A percentile compares a stretch with the other conserved stretches of the same genome.
Evolutionary conservation across 2,797 vertebrate genomes (phyloP).

Genomic region (Rhinophrynus dorsalis): DNA sequence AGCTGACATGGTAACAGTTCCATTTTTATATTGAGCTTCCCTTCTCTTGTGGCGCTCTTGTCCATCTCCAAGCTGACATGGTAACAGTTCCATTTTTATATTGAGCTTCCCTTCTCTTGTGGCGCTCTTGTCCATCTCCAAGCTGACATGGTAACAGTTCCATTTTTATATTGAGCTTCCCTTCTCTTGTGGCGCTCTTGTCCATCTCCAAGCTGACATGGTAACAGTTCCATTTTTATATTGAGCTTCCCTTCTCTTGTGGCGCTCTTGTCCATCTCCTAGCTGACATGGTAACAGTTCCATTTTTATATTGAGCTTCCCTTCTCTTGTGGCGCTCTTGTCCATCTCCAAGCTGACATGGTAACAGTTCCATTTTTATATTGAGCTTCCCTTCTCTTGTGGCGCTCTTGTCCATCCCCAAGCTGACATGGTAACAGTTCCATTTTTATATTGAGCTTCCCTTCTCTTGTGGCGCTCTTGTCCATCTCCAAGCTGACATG

Average conservation of each 20-base stretch:
- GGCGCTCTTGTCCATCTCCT: not conserved
- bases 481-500: not conserved
- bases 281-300: constrained; percentile 1
- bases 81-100: not conserved
- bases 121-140: not conserved
- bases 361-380: not conserved
- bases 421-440: constrained; percentile 1
- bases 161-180: not conserved
- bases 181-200: not conserved
- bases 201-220: not conserved
- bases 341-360: not conserved
- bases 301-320: not conserved
- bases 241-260: not conserved
- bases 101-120: not conserved
- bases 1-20: constrained; percentile 1
- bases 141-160: constrained; percentile 1
- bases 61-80: not conserved
- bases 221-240: not conserved
- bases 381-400: not conserved
- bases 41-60: not conserved
- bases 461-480: not conserved
- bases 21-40: not conserved
- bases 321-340: not conserved
- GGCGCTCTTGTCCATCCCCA: not conserved
- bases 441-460: not conserved